Evolutionary conservation across 1,140 invertebrate species (phyloP), one percentile per base, ranked within the genome.

Genomic region (Archegozetes longisetosus): DNA sequence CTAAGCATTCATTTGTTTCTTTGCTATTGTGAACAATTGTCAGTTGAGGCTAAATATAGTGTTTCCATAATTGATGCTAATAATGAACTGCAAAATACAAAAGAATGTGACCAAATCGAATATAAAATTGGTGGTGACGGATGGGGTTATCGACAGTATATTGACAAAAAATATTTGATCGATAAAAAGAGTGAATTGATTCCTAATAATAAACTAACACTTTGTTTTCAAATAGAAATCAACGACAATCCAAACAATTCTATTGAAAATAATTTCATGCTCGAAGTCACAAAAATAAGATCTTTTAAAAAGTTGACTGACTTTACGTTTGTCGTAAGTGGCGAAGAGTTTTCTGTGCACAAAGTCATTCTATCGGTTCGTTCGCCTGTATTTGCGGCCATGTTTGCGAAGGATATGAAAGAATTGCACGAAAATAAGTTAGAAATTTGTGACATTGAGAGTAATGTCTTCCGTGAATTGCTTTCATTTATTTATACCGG

Each of bases 331-430:
- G 27, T 4, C 22, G 56, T 62, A 1, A 22, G n/a, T 3, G 63
- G 28, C 0, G 22, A 59, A 20, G 52, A 64, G 20, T 63, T 64
- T 26, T 9, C 46, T 17, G 65, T 62, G 12, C 67, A 68, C 24
- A 63, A 66, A 50, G 59, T 52, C 13, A 66, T 68, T n/a, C 55
- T 68, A 32, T 61, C 66, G 2, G 59, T 58, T n/a, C 58, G 67
- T 9, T 68, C 66, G n/a, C 62, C 64, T 14, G 66, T 68, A 3
- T 68, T 68, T 60, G 62, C 61, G 22, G 65, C 65, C 17, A 68
- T 68, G 65, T 68, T 68, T 50, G 54, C 59, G 14, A 40, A 40
- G 32, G 17, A 17, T 40, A 40, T 40, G 6, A 17, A 40, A 9
- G 17, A 6, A 40, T 40, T 40, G 17, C 6, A 9, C 32, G 32